Conservation (phyloP, 2,113 vertebrate genomes). For the Onychostoma macrolepis region DNA sequence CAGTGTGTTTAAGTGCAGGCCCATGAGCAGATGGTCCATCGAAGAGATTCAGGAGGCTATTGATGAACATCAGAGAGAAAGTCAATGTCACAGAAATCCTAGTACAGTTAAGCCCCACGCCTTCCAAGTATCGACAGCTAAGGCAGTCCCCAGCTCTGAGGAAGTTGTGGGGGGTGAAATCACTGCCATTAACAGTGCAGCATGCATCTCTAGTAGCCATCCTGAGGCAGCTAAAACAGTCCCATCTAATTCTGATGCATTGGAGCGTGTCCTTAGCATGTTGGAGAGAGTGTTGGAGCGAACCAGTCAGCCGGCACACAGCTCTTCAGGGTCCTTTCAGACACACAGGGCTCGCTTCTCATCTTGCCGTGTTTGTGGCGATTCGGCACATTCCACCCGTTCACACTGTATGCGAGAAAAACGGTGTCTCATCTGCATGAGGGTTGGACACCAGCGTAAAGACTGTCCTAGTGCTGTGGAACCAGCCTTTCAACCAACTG, state of each 20-base stretch:
- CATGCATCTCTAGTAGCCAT: too few relatives aligned
- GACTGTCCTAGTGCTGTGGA: background rate
- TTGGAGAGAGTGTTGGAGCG: too few relatives aligned
- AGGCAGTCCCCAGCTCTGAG: background rate
- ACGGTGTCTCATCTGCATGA: background rate
- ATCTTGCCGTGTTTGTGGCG: constrained; percentile 1
- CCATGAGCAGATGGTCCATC: constrained; percentile 14
- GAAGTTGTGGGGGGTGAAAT: background rate
- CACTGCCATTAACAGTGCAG: background rate
- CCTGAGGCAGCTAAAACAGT: background rate
- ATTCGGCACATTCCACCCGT: constrained; percentile 2
- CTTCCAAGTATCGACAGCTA: background rate
- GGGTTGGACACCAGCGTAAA: background rate
- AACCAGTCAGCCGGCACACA: background rate
- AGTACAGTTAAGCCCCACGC: background rate
- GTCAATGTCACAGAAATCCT: background rate
- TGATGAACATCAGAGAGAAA: constrained; percentile 43
- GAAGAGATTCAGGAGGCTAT: constrained; percentile 46
- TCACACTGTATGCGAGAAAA: constrained; percentile 27
- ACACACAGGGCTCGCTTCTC: background rate
- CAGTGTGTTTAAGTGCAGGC: constrained; percentile 34
- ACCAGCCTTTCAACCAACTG: background rate
- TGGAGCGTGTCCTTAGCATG: constrained; percentile 27
- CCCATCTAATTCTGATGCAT: background rate
- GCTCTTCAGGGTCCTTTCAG: background rate